Conservation (phyloP, 2,113 vertebrate genomes). For the Aldabrachelys gigantea region DNA sequence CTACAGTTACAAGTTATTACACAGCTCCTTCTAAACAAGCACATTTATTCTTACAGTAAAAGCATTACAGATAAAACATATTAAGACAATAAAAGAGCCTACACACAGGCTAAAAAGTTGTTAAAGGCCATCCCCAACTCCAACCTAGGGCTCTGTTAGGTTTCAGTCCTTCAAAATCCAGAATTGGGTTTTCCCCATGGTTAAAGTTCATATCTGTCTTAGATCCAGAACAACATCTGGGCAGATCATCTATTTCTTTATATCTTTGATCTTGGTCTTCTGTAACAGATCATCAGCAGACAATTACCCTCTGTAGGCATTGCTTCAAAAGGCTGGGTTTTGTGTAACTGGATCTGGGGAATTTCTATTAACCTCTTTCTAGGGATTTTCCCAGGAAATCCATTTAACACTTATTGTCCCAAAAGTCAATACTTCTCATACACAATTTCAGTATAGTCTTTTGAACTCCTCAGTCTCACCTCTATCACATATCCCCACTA, state of each 20-base stretch:
- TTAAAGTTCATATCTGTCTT: not conserved
- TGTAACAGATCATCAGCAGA: not conserved
- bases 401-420: not conserved
- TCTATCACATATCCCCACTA: not conserved
- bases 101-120: too few species aligned
- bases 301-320: not conserved
- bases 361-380: not conserved
- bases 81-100: not conserved
- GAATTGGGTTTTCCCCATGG: not conserved
- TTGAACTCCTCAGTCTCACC: not conserved
- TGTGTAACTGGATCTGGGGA: not conserved
- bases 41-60: not conserved
- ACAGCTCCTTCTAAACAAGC: not conserved
- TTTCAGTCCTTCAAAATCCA: not conserved
- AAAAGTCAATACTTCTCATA: not conserved
- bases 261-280: not conserved
- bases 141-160: not conserved
- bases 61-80: not conserved
- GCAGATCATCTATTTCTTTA: not conserved
- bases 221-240: not conserved
- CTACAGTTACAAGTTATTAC: not conserved
- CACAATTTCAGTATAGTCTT: not conserved
- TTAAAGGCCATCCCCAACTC: too few species aligned
- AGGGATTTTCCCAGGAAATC: not conserved
- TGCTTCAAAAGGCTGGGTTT: not conserved